A percentile compares a stretch with the other conserved stretches of the same genome.
phyloP scores from a whole-genome alignment of 2,888 invertebrate species.

The Oscheius onirici region DNA sequence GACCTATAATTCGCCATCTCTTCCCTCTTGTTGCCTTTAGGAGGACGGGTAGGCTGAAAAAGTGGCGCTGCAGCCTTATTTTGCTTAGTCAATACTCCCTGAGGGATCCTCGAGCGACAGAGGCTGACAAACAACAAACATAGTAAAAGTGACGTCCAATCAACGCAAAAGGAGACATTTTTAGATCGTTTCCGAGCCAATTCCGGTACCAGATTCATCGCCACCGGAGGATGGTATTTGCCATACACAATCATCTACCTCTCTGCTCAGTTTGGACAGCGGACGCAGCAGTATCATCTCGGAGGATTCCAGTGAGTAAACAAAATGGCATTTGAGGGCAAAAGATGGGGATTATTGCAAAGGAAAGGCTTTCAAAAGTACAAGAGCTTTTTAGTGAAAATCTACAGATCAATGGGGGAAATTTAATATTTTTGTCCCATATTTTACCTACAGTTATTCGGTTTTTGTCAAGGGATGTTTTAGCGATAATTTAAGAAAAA shows the following conservation, averaged over 20 bases:
- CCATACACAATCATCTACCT: slow-evolving; percentile 35
- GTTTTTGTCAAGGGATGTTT: no score
- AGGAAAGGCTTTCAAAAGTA: no score
- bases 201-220: slow-evolving; percentile 37
- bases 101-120: background rate
- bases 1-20: no score
- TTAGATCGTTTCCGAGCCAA: slow-evolving; percentile 50
- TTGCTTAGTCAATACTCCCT: slow-evolving; percentile 15
- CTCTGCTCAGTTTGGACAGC: slow-evolving; percentile 33
- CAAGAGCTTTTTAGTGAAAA: no score
- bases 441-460: no score
- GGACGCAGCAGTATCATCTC: slow-evolving; percentile 33
- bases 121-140: background rate
- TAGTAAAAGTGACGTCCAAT: background rate
- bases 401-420: no score
- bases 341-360: no score
- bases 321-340: background rate
- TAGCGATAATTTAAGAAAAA: no score
- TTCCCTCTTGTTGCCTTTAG: no score
- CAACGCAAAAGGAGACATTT: slow-evolving; percentile 19
- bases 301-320: slow-evolving; percentile 32
- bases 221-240: slow-evolving; percentile 32
- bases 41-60: background rate
- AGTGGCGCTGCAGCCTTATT: background rate
- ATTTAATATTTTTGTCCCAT: no score